phyloP scores from a whole-genome alignment of 1,140 invertebrate genomes.

The Acyrthosiphon pisum region DNA sequence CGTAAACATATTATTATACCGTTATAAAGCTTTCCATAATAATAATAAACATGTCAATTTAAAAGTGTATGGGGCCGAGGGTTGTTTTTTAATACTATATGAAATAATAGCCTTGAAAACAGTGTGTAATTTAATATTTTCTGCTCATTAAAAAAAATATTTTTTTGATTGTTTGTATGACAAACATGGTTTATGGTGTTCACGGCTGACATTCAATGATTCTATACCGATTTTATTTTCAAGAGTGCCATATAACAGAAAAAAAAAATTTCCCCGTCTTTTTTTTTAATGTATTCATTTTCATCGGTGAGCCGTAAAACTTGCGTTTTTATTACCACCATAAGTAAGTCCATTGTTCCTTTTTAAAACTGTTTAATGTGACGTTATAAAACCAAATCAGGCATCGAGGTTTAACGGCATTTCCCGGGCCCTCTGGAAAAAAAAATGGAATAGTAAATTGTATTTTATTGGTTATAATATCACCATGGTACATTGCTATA shows the following conservation, averaged over 20 bases:
- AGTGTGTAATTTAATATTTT: neutral
- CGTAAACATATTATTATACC: neutral
- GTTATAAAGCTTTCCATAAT: neutral
- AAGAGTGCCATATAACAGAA: neutral
- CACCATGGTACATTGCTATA: neutral
- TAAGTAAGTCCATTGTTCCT: neutral
- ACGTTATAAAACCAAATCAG: slow-evolving; percentile 2
- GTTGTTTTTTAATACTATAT: neutral
- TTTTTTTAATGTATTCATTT: slow-evolving; percentile 25
- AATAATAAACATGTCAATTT: slow-evolving; percentile 33
- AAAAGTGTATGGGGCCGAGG: neutral
- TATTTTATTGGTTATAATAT: neutral
- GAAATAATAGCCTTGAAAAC: slow-evolving; percentile 11
- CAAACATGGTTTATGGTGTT: neutral
- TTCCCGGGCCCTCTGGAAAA: neutral
- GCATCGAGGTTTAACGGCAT: neutral
- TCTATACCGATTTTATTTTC: neutral
- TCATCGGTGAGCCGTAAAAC: neutral
- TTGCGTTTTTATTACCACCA: neutral
- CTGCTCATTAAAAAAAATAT: slow-evolving; percentile 3
- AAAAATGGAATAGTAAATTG: neutral
- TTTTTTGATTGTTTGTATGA: neutral
- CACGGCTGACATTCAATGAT: neutral
- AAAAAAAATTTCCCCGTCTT: neutral
- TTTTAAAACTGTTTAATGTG: slow-evolving; percentile 10